Evolutionary conservation across 2,113 vertebrate genomes (phyloP), one percentile per base, ranked within the genome.

Genomic region (Planiliza haematocheilus): DNA sequence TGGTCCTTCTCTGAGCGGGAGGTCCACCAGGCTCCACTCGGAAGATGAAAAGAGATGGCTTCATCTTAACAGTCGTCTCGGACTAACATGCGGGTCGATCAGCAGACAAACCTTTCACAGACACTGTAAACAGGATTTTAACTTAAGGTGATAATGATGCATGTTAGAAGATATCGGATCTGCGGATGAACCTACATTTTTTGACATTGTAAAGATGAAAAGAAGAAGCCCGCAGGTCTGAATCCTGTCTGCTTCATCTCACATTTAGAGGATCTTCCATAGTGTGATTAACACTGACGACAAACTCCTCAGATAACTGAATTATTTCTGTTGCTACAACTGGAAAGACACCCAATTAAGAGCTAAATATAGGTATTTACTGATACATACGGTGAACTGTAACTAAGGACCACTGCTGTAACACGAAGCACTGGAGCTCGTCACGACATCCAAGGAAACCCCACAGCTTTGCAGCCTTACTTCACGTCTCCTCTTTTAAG

Each of bases 61-160:
- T 91, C 64, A 45, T 81, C 73, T 90, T 90, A 88, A 91, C 90
- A 91, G 90, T 90, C 89, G 46, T 85, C 75, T 68, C 52, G 41
- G 67, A 81, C 61, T 55, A 60, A 18, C 49, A 56, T 16, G 48
- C 10, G 62, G 70, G 63, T 43, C 34, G 53, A 84, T 73, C 51
- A 70, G 68, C 55, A 68, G 70, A 82, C 59, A n/a, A 64, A 70
- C 34, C 57, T 52, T 62, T 66, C 51, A 61, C 41, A 58, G 37
- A 85, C 56, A 59, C 49, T 70, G 78, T 81, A 70, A 87, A 85
- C 59, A 30, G 24, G 24, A 43, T 51, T 63, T 56, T 21, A 63
- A 60, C 43, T 16, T 14, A 74, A 73, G 34, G 42, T 20, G 56
- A 65, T n/a, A 53, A 52, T n/a, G 36, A 48, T 50, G 56, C 38